Base-by-base conservation (phyloP, 2,797 vertebrate genomes). In the Ceyx erithaca region DNA sequence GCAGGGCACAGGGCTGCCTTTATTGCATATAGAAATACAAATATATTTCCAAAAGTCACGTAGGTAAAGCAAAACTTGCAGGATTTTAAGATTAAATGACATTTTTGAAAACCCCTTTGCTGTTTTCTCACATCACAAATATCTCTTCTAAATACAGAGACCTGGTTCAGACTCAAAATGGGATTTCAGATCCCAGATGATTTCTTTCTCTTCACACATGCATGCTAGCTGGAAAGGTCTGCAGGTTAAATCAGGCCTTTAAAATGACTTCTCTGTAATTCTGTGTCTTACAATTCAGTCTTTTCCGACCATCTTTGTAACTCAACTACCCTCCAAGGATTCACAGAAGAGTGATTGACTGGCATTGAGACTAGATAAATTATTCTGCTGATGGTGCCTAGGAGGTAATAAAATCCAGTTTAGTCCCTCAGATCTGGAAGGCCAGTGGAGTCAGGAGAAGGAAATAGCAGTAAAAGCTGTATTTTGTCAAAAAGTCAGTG, bases 351-450 rank as follows among this genome's bases (percentile, higher is more conserved):
- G 63, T 69, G 61, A 91, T 85, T 85, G 83, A 79, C 78, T 84
- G 57, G 49, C 73, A 70, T 10, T 73, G 80, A 88, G 64, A 91
- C 78, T 68, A 81, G 77, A 92, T 78, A 85, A 94, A 92, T 86
- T 88, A 94, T 90, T 92, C 90, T 87, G 71, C 82, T 82, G 72
- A 51, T 69, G 62, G 61, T 85, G 69, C 69, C 86, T 58, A 66
- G 85, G 33, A 96, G 33, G 91, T 77, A 91, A 92, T 92, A 94
- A 93, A 91, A 93, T 73, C 59, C 64, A 82, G 80, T 85, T 66
- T 64, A 85, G 83, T 77, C 83, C 62, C 84, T 82, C 71, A 66
- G 62, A 92, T 89, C 84, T 78, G 51, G 43, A 87, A 91, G 92
- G 61, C 54, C 64, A 87, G 26, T 4, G 2, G 82, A 82, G 64